Conservation (phyloP, 2,888 invertebrate species). For the Chloromyia formosa region DNA sequence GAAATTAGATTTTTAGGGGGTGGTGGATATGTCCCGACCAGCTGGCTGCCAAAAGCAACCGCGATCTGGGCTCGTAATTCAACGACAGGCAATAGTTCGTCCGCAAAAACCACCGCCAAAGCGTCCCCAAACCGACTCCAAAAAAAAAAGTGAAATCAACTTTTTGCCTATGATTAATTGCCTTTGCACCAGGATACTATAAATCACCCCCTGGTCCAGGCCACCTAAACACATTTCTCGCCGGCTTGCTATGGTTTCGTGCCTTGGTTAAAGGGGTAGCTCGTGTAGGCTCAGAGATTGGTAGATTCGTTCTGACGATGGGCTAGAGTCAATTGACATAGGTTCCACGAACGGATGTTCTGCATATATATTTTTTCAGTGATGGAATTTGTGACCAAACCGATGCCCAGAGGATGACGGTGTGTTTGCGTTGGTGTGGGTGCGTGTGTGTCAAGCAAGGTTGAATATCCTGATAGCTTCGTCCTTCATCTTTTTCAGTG, state of each 20-base stretch:
- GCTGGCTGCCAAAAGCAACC: background rate
- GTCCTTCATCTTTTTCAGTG: slow-evolving; percentile 22
- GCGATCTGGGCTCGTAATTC: slow-evolving; percentile 6
- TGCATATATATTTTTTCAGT: slow-evolving; percentile 1
- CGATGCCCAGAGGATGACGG: no score
- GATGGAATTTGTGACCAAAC: no score
- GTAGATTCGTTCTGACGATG: background rate
- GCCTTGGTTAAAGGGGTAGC: slow-evolving; percentile 22
- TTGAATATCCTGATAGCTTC: slow-evolving; percentile 1
- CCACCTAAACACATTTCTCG: slow-evolving; percentile 4
- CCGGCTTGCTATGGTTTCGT: background rate
- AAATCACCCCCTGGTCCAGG: slow-evolving; percentile 32
- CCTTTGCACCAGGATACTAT: slow-evolving; percentile 31
- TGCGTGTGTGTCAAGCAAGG: no score
- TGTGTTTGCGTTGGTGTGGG: no score
- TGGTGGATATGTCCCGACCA: background rate
- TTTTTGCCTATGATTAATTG: slow-evolving; percentile 43
- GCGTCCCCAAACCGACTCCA: background rate
- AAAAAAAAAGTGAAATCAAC: slow-evolving; percentile 43
- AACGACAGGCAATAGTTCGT: background rate
- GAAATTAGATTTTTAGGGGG: background rate
- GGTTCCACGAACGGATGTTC: slow-evolving; percentile 9
- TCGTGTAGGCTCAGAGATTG: background rate
- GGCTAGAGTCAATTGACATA: background rate
- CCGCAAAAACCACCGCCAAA: background rate